Evolutionary conservation across 2,113 vertebrate species (phyloP), one percentile per base, ranked within the genome.

Genomic region (Corythornis madagascariensis): DNA sequence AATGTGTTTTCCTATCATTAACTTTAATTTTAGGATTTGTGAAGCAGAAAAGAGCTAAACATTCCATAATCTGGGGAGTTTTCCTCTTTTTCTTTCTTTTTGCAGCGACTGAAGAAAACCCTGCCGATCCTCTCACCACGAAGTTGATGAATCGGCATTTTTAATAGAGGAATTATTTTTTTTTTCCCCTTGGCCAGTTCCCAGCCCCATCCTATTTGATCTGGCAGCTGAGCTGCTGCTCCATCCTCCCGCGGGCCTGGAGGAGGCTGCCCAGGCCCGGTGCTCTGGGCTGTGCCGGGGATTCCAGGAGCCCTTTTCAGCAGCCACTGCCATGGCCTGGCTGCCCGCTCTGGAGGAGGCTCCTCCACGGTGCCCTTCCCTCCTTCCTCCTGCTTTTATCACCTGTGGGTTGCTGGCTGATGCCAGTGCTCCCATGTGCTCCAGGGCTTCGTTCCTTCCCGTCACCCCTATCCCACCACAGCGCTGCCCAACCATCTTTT

Each of bases 81-180:
- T 48, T 83, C 11, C 31, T 33, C 40, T 52, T 38, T 40, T 55
- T 63, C 38, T 19, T 43, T 38, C 35, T 56, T 40, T 52, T 52
- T 42, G 18, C 9, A 43, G 22, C 5, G n/a, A 40, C 80, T 42
- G 9, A 79, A 72, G 45, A 33, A 69, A 79, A 24, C 29, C 24
- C 28, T 13, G 70, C 70, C 48, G 87, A 86, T 88, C 48, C 26
- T 29, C 47, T 89, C 55, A 28, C 11, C 50, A 22, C 56, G 25
- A 92, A 92, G 42, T 47, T 93, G 95, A 90, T 95, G 95, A 90
- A 74, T 93, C 4, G 2, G 67, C 95, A 24, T 47, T 94, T 96
- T 83, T 42, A 74, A 50, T 4, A 74, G 38, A 31, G 8, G 2
- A 7, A 38, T 38, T 38, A 45, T 45, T 25, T 52, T 56, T 50